These are phyloP conservation scores for Sympetrum striolatum DNA, from an alignment of 2,888 invertebrate genomes.

Conservation along the genomic window DNA sequence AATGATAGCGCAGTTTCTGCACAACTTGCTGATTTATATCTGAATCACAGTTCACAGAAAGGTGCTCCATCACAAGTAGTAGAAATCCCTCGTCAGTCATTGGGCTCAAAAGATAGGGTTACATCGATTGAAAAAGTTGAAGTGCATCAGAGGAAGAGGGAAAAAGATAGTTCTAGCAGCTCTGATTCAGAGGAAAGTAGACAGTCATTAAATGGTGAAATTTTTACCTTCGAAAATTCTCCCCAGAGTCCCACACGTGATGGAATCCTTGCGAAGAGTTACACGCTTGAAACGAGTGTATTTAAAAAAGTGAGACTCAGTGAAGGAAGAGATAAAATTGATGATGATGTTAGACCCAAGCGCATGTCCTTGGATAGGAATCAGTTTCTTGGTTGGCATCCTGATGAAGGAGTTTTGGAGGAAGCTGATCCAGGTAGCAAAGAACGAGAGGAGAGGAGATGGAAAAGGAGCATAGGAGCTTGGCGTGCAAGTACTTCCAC, in stretches of 20 bases:
- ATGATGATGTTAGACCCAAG: not conserved
- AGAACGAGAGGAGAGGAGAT: conserved; percentile 5
- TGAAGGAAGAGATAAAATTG: not conserved
- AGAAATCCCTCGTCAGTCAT: not conserved
- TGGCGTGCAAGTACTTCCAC: conserved; percentile 6
- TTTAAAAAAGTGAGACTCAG: not conserved
- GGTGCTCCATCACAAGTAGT: not conserved
- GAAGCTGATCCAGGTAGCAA: conserved; percentile 30
- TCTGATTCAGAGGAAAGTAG: not conserved
- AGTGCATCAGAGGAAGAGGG: not conserved
- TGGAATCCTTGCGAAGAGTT: not conserved
- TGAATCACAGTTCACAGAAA: not conserved
- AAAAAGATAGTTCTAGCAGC: not conserved
- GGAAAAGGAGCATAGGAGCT: conserved; percentile 16
- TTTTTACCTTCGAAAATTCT: not conserved
- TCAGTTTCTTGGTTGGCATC: conserved; percentile 21
- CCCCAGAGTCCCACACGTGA: too few relatives aligned
- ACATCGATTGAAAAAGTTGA: not conserved
- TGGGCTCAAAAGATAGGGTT: not conserved
- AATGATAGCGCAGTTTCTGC: not conserved
- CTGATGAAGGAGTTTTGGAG: not conserved
- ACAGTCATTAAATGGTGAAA: not conserved
- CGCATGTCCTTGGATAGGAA: conserved; percentile 30
- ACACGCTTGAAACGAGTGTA: not conserved
- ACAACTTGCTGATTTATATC: not conserved